Base-by-base conservation (phyloP, 2,113 vertebrate genomes). In the Urocynchramus pylzowi region DNA sequence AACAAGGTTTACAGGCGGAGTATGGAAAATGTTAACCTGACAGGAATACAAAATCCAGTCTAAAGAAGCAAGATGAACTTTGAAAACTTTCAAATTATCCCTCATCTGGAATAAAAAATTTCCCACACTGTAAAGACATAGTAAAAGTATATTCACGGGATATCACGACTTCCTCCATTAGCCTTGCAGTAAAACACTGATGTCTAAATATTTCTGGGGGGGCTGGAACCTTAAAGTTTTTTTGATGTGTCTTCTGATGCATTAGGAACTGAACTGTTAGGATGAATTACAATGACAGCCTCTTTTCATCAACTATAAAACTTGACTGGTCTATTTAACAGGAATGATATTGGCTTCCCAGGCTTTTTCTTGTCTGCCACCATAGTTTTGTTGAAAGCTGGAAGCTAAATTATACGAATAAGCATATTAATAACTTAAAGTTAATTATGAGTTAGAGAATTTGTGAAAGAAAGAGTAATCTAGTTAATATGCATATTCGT, bases 401-500 rank as follows among this genome's bases (percentile, higher is more conserved):
- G 50, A 97, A 91, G 75, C 94, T 97, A 71, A 96, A 96, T 96
- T 95, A 96, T 96, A 97, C 82, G 86, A 97, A 97, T 97, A 97
- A 94, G 96, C 95, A 96, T 96, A 96, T 96, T 96, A 94, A 97
- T 96, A 83, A 92, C 28, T 37, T 56, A 15, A 92, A 71, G 19
- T 52, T 76, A 91, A 81, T 94, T 47, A 70, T 42, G 54, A 91
- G 22, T 53, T 89, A 76, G 84, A 87, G 42, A 70, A 80, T 78
- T 91, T 65, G 31, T 75, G 87, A 56, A 80, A 78, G 77, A 84
- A 54, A 45, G 19, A 93, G 42, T 84, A 44, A 61, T 83, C 84
- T 87, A 91, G 77, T 95, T 96, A 97, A 97, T 97, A 96, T 95
- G 93, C 97, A 75, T 96, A 96, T 97, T 97, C 88, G 87, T 97